phyloP scores from a whole-genome alignment of 2,888 invertebrate genomes.

The Platycheirus albimanus region DNA sequence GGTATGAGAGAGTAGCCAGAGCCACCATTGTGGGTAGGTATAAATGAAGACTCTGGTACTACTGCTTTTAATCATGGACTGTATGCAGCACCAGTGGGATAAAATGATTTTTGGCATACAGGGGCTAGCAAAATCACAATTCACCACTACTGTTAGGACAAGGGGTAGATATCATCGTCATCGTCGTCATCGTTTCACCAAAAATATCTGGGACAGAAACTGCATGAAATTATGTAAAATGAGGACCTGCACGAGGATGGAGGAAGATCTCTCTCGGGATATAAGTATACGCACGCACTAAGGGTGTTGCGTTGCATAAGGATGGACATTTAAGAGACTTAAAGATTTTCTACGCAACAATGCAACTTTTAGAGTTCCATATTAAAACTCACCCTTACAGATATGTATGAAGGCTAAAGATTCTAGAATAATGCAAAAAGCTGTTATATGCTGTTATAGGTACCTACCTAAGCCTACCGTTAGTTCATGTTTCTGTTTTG shows the following conservation, averaged over 20 bases:
- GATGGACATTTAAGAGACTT: constrained; percentile 61
- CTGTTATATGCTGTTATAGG: constrained; percentile 13
- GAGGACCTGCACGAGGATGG: constrained; percentile 21
- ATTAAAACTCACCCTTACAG: constrained; percentile 42
- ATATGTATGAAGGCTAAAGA: constrained; percentile 15
- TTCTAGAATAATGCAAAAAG: constrained; percentile 51
- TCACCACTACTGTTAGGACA: constrained; percentile 47
- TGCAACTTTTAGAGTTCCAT: constrained; percentile 51
- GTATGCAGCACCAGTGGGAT: constrained; percentile 57
- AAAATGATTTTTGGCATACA: constrained; percentile 57
- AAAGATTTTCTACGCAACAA: constrained; percentile 51
- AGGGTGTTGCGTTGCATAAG: constrained; percentile 16
- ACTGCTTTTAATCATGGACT: constrained; percentile 65
- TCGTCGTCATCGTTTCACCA: constrained; percentile 63
- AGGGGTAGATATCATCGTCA: constrained; percentile 69
- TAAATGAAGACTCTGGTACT: constrained; percentile 10
- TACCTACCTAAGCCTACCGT: neutral
- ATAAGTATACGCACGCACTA: constrained; percentile 57
- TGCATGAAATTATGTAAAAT: constrained; percentile 70
- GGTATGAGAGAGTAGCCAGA: constrained; percentile 28
- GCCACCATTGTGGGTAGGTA: constrained; percentile 40
- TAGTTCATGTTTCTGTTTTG: constrained; percentile 37
- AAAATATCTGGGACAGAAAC: constrained; percentile 68
- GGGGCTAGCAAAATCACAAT: constrained; percentile 50
- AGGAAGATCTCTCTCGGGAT: constrained; percentile 8